These are phyloP conservation scores for Artibeus lituratus DNA, from an alignment of 2,797 vertebrate genomes.

Conservation along the genomic window DNA sequence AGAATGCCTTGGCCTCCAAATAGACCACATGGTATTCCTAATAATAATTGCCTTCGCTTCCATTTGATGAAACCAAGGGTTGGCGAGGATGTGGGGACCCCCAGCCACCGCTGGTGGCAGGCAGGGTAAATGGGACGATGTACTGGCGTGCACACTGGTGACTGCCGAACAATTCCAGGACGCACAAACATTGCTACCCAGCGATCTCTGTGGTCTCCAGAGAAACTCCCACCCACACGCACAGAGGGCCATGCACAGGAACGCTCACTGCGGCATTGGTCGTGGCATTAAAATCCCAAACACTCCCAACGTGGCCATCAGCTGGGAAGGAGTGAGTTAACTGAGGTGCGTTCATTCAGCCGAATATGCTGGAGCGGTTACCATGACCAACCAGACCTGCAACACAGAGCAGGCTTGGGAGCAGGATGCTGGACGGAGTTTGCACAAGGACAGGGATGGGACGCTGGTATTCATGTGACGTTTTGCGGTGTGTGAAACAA, in stretches of 20 bases:
- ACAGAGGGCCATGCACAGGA: rapidly evolving
- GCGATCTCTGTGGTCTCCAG: background rate
- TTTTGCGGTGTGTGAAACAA: background rate
- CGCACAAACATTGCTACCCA: background rate
- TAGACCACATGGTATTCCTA: rapidly evolving
- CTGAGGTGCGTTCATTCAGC: rapidly evolving
- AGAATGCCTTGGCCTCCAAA: too few species aligned
- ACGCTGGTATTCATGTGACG: rapidly evolving
- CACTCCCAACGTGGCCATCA: rapidly evolving
- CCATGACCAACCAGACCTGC: background rate
- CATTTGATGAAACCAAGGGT: background rate
- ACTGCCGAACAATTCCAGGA: background rate
- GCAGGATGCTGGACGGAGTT: too few species aligned
- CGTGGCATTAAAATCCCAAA: rapidly evolving
- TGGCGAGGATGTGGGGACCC: background rate
- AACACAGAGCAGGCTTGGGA: background rate
- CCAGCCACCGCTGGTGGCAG: background rate
- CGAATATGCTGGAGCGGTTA: rapidly evolving
- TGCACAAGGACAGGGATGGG: background rate
- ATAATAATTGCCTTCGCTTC: background rate
- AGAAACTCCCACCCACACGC: background rate
- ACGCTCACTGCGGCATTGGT: rapidly evolving
- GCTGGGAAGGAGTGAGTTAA: rapidly evolving
- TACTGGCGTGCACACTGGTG: rapidly evolving
- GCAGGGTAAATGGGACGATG: background rate